A percentile compares a stretch with the other conserved stretches of the same genome.
Evolutionary conservation across 2,888 invertebrate species (phyloP).

Genomic region (Eucera pruinosa): DNA sequence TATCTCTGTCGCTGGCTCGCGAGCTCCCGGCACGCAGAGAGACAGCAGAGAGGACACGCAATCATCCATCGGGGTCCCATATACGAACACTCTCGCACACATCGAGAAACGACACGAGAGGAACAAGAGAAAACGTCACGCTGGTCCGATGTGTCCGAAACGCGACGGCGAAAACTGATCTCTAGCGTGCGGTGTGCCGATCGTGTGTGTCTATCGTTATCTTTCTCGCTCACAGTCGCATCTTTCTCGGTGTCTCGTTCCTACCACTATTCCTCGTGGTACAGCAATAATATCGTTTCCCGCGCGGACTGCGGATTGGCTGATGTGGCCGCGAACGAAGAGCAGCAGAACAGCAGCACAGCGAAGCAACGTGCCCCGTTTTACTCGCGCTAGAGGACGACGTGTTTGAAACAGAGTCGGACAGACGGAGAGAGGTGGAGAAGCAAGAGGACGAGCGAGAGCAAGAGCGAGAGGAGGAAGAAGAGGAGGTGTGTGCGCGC

Average conservation of each 20-base stretch:
- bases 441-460: constrained; percentile 10
- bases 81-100: neutral
- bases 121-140: neutral
- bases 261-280: constrained; percentile 75
- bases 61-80: neutral
- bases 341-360: constrained; percentile 47
- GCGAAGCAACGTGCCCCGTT: constrained; percentile 62
- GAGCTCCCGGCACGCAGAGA: neutral
- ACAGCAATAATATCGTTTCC: constrained; percentile 81
- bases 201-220: constrained; percentile 44
- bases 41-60: neutral
- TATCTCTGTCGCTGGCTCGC: constrained; percentile 31
- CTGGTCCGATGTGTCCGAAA: constrained; percentile 17
- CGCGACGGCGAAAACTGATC: constrained; percentile 54
- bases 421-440: constrained; percentile 11
- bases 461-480: constrained; percentile 13
- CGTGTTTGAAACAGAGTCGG: constrained; percentile 31
- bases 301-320: constrained; percentile 80
- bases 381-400: constrained; percentile 63
- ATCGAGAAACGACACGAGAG: neutral
- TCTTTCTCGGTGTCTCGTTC: constrained; percentile 38
- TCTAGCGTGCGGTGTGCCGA: constrained; percentile 22
- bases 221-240: constrained; percentile 48
- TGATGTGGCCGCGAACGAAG: constrained; percentile 58
- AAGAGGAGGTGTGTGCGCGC: neutral